A percentile compares a stretch with the other conserved stretches of the same genome.
phyloP scores from a whole-genome alignment of 2,113 vertebrate genomes.

The Lagenorhynchus albirostris region DNA sequence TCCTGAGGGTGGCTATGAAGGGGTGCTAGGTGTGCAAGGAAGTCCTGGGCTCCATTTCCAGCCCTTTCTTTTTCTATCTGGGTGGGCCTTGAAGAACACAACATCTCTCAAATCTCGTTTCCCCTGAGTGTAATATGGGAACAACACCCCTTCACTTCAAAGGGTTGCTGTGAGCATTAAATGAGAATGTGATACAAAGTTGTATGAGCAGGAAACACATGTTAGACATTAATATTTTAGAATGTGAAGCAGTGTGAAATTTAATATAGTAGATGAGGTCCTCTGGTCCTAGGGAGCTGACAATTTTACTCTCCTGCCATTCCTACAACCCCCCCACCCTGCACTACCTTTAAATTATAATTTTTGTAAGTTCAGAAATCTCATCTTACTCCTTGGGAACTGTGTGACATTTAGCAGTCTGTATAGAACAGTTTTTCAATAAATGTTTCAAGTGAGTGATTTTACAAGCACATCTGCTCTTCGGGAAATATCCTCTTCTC shows the following conservation, averaged over 20 bases:
- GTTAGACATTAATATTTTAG: neutral
- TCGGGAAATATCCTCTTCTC: neutral
- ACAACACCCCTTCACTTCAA: neutral
- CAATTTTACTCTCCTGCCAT: neutral
- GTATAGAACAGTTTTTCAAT: neutral
- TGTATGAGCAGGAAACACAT: neutral
- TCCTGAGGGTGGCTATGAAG: neutral
- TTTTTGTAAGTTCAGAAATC: neutral
- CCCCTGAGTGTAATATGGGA: neutral
- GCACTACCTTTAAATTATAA: neutral
- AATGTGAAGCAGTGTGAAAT: neutral
- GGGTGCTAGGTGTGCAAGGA: neutral
- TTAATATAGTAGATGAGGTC: neutral
- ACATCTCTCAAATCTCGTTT: neutral
- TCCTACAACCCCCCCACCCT: neutral
- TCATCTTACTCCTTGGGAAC: neutral
- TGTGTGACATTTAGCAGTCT: neutral
- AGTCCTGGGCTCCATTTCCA: neutral
- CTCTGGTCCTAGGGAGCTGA: neutral
- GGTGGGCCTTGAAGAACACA: neutral
- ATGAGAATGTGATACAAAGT: neutral
- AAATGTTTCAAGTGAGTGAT: neutral
- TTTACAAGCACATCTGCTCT: neutral
- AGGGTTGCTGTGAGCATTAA: neutral
- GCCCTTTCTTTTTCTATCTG: neutral